These are phyloP conservation scores for Platyura marginata DNA, from an alignment of 1,140 invertebrate species.

Conservation along the genomic window DNA sequence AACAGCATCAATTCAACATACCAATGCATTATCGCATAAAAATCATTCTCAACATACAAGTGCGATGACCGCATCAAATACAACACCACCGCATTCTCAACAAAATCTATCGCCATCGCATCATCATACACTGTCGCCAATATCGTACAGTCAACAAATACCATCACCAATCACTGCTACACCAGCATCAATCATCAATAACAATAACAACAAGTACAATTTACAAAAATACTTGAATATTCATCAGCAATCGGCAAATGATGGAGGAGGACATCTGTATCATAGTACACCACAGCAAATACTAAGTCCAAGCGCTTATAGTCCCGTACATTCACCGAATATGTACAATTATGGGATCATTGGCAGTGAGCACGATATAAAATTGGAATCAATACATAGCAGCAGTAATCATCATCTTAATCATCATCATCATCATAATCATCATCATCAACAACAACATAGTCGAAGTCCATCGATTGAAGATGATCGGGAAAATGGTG, in stretches of 20 bases:
- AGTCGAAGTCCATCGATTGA: constrained; percentile 5
- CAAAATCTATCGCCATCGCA: constrained; percentile 10
- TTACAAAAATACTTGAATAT: background rate
- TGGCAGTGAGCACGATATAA: background rate
- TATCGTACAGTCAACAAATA: background rate
- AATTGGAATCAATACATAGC: background rate
- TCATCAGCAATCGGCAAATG: background rate
- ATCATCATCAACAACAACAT: background rate
- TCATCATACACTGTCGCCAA: constrained; percentile 12
- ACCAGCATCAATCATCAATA: constrained; percentile 7
- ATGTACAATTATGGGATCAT: background rate
- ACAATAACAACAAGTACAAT: background rate
- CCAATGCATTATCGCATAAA: constrained; percentile 7
- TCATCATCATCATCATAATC: too few relatives aligned
- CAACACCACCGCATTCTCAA: constrained; percentile 11
- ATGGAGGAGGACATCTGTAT: background rate
- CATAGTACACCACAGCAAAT: background rate
- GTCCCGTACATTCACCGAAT: background rate
- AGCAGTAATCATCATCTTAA: too few relatives aligned
- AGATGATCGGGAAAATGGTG: background rate
- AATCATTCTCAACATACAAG: constrained; percentile 7
- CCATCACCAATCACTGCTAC: background rate
- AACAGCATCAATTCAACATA: background rate
- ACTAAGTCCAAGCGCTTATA: background rate
- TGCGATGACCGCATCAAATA: constrained; percentile 17